Conservation (phyloP, 1,140 invertebrate species). For the Helicoverpa armigera region DNA sequence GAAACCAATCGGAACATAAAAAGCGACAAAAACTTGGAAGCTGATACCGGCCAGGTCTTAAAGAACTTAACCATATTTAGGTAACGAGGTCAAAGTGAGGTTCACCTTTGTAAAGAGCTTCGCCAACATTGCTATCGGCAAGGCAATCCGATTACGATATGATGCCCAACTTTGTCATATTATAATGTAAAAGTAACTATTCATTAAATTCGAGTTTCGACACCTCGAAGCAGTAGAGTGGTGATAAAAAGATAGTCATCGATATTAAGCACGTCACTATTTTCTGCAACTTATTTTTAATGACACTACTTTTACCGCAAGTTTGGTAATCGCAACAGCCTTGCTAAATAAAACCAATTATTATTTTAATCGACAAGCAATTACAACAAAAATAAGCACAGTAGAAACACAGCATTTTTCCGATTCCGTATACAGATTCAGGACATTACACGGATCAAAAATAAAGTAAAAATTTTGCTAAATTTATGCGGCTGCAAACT, state of each 20-base stretch:
- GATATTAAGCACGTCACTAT: constrained; percentile 24
- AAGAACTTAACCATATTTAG: constrained; percentile 80
- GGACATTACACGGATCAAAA: neutral
- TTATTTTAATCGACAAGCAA: neutral
- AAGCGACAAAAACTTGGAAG: constrained; percentile 20
- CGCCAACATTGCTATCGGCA: constrained; percentile 60
- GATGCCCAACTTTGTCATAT: constrained; percentile 66
- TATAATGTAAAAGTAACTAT: constrained; percentile 53
- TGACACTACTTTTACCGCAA: neutral
- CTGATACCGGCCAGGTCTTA: constrained; percentile 63
- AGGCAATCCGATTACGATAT: constrained; percentile 75
- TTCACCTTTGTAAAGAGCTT: constrained; percentile 72
- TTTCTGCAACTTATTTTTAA: neutral
- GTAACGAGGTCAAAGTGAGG: constrained; percentile 76
- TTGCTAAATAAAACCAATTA: neutral
- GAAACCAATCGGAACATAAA: constrained; percentile 32
- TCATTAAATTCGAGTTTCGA: constrained; percentile 57
- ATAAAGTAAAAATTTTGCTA: constrained; percentile 4
- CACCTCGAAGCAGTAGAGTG: constrained; percentile 6
- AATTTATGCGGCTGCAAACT: constrained; percentile 35
- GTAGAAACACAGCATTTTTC: too few relatives aligned
- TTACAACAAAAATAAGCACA: neutral
- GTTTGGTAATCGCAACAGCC: neutral
- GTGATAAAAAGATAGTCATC: constrained; percentile 12
- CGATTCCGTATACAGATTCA: neutral